Conservation (phyloP, 2,888 invertebrate species). For the Campoplex nolae region DNA sequence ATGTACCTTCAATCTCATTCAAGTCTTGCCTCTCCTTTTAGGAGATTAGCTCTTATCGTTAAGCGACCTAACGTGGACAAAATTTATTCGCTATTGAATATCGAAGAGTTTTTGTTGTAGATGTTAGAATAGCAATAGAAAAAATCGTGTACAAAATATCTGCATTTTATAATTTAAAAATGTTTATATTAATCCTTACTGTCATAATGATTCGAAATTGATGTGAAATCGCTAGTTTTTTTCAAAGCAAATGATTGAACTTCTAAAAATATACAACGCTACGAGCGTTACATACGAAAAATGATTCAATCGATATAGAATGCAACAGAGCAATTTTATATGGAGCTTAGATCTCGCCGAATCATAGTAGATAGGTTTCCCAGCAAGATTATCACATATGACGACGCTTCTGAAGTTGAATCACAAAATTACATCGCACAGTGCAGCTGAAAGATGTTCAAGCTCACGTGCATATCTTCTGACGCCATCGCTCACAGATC, state of each 20-base stretch:
- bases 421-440: neutral
- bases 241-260: neutral
- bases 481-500: conserved; percentile 73
- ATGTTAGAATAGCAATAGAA: neutral
- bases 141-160: neutral
- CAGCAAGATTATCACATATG: neutral
- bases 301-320: neutral
- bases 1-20: conserved; percentile 34
- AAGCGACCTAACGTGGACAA: neutral
- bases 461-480: conserved; percentile 54
- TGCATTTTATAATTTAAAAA: neutral
- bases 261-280: no score
- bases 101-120: neutral
- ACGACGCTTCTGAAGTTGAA: neutral
- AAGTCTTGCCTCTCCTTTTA: conserved; percentile 15
- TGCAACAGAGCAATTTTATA: neutral
- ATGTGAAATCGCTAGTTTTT: neutral
- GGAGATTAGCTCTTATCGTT: conserved; percentile 34
- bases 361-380: neutral
- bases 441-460: neutral
- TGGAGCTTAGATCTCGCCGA: neutral
- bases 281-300: no score
- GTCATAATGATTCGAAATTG: no score
- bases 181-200: neutral
- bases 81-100: neutral